These are phyloP conservation scores for Blomia tropicalis DNA, from an alignment of 2,888 invertebrate genomes.

Conservation along the genomic window DNA sequence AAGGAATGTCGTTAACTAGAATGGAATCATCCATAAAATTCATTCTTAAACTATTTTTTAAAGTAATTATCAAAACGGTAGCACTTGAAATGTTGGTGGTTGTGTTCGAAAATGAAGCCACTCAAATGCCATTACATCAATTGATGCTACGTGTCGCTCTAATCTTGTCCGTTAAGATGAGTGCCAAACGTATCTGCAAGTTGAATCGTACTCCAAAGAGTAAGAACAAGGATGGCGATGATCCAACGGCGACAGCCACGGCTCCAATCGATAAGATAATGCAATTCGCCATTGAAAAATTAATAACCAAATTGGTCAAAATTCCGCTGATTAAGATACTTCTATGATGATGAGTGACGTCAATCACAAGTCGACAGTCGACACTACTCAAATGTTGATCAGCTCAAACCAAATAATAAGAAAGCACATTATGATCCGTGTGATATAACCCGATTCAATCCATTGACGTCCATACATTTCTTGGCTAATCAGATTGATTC, in stretches of 20 bases:
- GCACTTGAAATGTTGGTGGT: background rate
- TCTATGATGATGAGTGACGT: background rate
- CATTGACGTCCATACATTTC: too few species aligned
- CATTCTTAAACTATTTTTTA: background rate
- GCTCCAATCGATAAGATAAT: conserved; percentile 7
- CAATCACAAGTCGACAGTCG: too few species aligned
- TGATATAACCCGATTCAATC: too few species aligned
- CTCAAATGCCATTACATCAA: background rate
- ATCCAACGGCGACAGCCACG: background rate
- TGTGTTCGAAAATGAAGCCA: conserved; percentile 6
- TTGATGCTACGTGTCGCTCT: conserved; percentile 2
- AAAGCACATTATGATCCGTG: too few species aligned
- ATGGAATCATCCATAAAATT: background rate
- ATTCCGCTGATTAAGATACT: conserved; percentile 14
- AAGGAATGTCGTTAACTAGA: background rate
- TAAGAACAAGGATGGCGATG: background rate
- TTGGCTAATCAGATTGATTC: too few species aligned
- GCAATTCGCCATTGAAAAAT: conserved; percentile 7
- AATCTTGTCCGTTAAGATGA: background rate
- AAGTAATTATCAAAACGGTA: background rate
- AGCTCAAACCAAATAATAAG: too few species aligned
- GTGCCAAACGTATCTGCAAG: conserved; percentile 7
- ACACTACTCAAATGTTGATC: too few species aligned
- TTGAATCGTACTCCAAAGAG: background rate
- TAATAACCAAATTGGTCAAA: conserved; percentile 10